These are phyloP conservation scores for Anguilla obscura DNA, from an alignment of 2,797 vertebrate species.

Conservation along the genomic window DNA sequence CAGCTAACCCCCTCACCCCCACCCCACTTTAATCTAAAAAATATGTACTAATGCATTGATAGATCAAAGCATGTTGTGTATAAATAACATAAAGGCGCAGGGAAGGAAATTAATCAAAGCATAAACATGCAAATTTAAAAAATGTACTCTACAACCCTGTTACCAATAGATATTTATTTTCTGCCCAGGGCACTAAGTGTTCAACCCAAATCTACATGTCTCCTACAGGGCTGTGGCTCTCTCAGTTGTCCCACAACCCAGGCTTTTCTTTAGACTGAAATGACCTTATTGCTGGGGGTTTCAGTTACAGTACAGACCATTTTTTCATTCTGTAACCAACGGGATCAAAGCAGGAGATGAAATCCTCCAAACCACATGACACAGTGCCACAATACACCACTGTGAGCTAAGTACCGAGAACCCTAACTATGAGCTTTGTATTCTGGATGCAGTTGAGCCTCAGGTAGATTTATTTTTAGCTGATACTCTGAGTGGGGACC, in stretches of 20 bases:
- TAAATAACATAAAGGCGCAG: neutral
- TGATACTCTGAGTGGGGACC: neutral
- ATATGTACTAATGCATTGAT: neutral
- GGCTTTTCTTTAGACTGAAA: neutral
- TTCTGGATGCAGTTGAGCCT: neutral
- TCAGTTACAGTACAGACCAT: neutral
- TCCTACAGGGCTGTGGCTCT: neutral
- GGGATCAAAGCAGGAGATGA: neutral
- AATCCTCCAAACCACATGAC: neutral
- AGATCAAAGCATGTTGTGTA: conserved; percentile 3
- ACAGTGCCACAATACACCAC: neutral
- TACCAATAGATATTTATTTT: neutral
- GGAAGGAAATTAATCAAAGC: neutral
- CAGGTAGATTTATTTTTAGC: neutral
- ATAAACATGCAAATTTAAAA: neutral
- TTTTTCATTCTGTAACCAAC: neutral
- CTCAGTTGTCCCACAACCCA: neutral
- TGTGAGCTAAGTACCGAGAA: neutral
- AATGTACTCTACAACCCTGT: neutral
- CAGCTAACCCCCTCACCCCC: neutral
- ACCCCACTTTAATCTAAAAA: neutral
- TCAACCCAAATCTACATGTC: neutral
- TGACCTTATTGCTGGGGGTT: neutral
- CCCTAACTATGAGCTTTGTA: neutral
- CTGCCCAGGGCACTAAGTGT: neutral